Evolutionary conservation across 64 coral and sea anemone species (phyloP).

Genomic region (Montipora efflorescens): DNA sequence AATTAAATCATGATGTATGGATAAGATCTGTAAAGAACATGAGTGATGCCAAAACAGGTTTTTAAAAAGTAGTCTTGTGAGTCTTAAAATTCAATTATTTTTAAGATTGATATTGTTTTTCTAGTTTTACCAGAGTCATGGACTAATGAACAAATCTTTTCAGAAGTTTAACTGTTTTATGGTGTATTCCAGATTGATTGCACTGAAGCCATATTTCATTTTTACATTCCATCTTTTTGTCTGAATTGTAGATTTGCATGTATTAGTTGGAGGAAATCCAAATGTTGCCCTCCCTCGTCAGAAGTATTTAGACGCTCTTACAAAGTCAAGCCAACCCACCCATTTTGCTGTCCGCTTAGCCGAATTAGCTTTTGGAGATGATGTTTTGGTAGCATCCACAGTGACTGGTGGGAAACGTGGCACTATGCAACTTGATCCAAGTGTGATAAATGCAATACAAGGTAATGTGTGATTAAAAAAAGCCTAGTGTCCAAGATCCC

Average conservation of each 20-base stretch:
- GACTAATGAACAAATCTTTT: too few species aligned
- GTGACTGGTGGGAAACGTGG: slow-evolving; percentile 40
- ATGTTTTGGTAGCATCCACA: slow-evolving; percentile 19
- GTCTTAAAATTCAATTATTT: too few species aligned
- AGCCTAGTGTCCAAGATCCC: too few species aligned
- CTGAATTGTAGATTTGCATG: not conserved
- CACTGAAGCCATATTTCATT: not conserved
- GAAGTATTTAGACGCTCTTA: slow-evolving; percentile 37
- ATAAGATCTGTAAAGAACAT: too few species aligned
- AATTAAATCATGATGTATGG: too few species aligned
- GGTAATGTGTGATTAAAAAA: not conserved
- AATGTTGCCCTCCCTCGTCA: slow-evolving; percentile 35
- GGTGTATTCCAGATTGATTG: not conserved
- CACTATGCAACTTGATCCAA: slow-evolving; percentile 32
- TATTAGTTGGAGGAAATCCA: slow-evolving; percentile 55
- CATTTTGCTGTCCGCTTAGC: slow-evolving; percentile 44
- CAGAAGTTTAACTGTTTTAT: too few species aligned
- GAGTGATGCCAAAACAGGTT: too few species aligned
- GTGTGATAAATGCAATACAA: slow-evolving; percentile 36
- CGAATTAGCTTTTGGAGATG: slow-evolving; percentile 49
- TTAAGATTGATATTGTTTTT: too few species aligned
- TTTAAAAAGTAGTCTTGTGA: too few species aligned
- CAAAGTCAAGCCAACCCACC: slow-evolving; percentile 40
- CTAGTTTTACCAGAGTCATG: too few species aligned
- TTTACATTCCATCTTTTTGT: not conserved